phyloP scores from a whole-genome alignment of 2,113 vertebrate species.

The Macheiramphus alcinus region DNA sequence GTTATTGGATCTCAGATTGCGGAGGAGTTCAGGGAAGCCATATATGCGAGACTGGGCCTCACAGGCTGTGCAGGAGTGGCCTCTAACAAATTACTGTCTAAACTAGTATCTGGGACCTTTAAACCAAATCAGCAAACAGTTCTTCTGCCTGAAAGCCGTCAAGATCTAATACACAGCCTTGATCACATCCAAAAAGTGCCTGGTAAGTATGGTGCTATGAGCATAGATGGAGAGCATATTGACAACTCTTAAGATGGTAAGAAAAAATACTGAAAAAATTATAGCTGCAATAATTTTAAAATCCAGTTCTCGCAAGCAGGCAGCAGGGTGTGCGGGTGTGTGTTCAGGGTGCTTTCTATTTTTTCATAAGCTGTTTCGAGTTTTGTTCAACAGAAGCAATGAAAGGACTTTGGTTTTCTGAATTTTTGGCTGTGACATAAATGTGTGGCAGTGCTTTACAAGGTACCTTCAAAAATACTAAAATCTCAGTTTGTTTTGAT shows the following conservation, averaged over 20 bases:
- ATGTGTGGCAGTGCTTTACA: neutral
- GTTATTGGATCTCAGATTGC: slow-evolving; percentile 84
- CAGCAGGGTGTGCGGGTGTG: too few species aligned
- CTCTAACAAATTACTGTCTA: slow-evolving; percentile 84
- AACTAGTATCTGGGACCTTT: slow-evolving; percentile 85
- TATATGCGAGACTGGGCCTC: slow-evolving; percentile 76
- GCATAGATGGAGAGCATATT: accelerated
- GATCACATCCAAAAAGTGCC: slow-evolving; percentile 76
- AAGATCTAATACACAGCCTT: slow-evolving; percentile 73
- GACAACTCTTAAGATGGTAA: neutral
- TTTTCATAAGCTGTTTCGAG: neutral
- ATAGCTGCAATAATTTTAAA: neutral
- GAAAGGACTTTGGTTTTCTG: neutral
- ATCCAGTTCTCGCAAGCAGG: neutral
- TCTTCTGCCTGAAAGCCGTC: slow-evolving; percentile 78
- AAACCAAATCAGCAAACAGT: slow-evolving; percentile 92
- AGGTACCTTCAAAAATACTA: neutral
- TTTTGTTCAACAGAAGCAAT: neutral
- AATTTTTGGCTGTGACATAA: neutral
- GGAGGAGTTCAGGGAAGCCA: slow-evolving; percentile 77
- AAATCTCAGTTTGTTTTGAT: neutral
- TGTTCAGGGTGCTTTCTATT: neutral
- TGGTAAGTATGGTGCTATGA: slow-evolving; percentile 63
- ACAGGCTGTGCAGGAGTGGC: slow-evolving; percentile 87
- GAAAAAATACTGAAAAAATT: neutral